These are phyloP conservation scores for Onychomys torridus DNA, from an alignment of 2,797 vertebrate species.

Conservation along the genomic window DNA sequence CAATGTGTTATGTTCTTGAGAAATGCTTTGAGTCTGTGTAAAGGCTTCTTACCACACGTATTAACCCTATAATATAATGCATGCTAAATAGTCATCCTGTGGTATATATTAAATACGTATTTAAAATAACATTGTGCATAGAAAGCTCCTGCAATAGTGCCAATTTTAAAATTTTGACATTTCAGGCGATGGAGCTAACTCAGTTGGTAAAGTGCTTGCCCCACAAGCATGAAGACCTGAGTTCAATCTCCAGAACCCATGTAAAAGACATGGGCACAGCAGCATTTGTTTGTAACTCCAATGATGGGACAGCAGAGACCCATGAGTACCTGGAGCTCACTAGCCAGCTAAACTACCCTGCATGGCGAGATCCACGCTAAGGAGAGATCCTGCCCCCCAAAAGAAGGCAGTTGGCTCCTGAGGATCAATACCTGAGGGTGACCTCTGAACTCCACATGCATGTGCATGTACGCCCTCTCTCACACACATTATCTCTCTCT, in stretches of 20 bases:
- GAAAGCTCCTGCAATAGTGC: background rate
- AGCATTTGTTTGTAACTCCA: background rate
- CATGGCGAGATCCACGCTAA: background rate
- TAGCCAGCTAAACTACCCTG: background rate
- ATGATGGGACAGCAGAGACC: background rate
- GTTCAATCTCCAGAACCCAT: background rate
- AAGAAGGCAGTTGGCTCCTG: background rate
- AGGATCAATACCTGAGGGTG: background rate
- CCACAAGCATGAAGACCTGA: background rate
- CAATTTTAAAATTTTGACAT: background rate
- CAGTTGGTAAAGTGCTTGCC: background rate
- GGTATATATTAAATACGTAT: background rate
- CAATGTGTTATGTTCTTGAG: background rate
- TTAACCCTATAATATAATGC: background rate
- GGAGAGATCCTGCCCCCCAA: background rate
- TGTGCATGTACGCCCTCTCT: no score
- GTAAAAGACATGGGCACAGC: background rate
- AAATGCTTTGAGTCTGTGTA: background rate
- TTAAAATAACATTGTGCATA: background rate
- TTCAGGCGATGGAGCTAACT: background rate
- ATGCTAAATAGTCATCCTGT: background rate
- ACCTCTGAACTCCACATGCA: background rate
- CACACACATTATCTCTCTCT: background rate
- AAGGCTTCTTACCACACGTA: background rate
- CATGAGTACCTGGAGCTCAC: background rate